phyloP scores from a whole-genome alignment of 2,888 invertebrate species.

The Amiota communis region DNA sequence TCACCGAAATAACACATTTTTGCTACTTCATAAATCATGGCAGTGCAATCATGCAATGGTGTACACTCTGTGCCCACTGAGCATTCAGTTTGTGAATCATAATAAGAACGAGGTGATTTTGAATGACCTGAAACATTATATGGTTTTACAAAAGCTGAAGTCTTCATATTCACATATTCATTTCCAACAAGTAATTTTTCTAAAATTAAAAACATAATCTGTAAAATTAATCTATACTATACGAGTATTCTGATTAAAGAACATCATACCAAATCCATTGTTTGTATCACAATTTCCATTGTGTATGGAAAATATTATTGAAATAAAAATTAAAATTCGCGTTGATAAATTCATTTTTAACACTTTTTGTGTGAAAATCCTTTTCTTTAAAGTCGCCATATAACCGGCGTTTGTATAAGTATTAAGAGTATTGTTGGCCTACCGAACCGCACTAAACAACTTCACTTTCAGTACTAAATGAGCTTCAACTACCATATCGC shows the following conservation, averaged over 20 bases:
- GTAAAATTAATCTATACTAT: neutral
- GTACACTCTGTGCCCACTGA: constrained; percentile 70
- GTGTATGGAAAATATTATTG: constrained; percentile 45
- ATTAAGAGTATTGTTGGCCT: neutral
- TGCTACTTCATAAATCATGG: constrained; percentile 71
- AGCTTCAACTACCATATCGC: too few species aligned
- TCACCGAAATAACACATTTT: constrained; percentile 73
- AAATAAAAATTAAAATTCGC: constrained; percentile 29
- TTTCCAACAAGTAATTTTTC: constrained; percentile 7
- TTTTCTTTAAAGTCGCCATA: too few species aligned
- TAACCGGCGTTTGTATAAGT: constrained; percentile 28
- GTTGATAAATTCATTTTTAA: constrained; percentile 43
- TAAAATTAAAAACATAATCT: neutral
- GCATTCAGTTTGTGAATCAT: constrained; percentile 63
- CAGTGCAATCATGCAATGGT: constrained; percentile 71
- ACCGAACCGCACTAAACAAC: constrained; percentile 14
- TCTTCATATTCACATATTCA: neutral
- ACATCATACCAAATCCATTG: constrained; percentile 63
- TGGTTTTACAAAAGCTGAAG: neutral
- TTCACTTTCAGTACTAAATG: constrained; percentile 22
- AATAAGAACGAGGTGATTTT: constrained; percentile 60
- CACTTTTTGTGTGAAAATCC: constrained; percentile 36
- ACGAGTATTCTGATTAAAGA: too few species aligned
- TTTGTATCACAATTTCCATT: constrained; percentile 49
- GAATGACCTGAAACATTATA: constrained; percentile 48